Evolutionary conservation across 1,140 invertebrate genomes (phyloP), one percentile per base, ranked within the genome.

Genomic region (Halictus rubicundus): DNA sequence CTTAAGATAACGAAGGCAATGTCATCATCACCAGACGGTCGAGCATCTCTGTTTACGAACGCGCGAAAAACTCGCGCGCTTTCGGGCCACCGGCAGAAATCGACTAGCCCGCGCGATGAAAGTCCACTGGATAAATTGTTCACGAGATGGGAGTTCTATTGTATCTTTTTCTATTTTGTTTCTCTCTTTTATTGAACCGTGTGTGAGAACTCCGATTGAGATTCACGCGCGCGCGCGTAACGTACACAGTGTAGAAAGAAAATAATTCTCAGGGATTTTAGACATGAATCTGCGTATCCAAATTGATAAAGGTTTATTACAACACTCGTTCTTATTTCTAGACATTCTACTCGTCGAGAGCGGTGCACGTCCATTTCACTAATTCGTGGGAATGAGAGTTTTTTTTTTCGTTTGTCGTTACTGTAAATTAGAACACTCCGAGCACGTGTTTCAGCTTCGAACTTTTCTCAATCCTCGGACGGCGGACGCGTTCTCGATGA

Each of bases 151-250:
- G 64, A 42, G 46, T 68, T 80, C 63, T 69, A 52, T 9, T 9
- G 42, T 42, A 10, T 42, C 54, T 76, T 65, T 49, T 61, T 61
- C 27, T 39, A 8, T 59, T 59, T 69, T 39, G 9, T 59, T 59
- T 69, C 27, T 27, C 23, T 46, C 23, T 90, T 91, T 91, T 89
- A 90, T 91, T 88, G 88, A 88, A 89, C 84, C 74, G 79, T 87
- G 88, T 81, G 74, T 82, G 82, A 79, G 71, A 64, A 65, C 68
- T 72, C 27, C 8, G 52, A 74, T 12, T 9, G 64, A 78, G 68
- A 66, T 60, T 72, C n/a, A 71, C 74, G 75, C 61, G 69, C 68
- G 73, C 70, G 72, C 54, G 6, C 16, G 52, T 6, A 57, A 57
- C 54, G 21, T 57, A 21, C 54, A 57, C 54, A 57, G 49, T 52